These are phyloP conservation scores for Linepithema humile DNA, from an alignment of 1,140 invertebrate species.

Conservation along the genomic window DNA sequence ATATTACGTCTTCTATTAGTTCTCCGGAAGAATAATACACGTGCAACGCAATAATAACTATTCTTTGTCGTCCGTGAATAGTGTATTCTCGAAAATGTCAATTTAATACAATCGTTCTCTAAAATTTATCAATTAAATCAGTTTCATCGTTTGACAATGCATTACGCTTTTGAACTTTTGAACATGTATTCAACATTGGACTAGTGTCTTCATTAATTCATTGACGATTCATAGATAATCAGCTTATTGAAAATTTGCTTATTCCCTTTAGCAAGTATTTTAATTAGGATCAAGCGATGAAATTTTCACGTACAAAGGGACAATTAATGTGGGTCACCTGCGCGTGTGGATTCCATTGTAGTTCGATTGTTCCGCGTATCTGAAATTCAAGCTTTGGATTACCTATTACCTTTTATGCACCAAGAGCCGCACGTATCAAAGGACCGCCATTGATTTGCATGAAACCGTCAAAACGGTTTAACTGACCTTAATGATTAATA, in stretches of 20 bases:
- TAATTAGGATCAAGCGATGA: background rate
- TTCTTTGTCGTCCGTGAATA: background rate
- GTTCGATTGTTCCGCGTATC: background rate
- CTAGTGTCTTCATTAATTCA: background rate
- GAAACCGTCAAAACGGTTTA: background rate
- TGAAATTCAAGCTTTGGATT: constrained; percentile 12
- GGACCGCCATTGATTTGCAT: background rate
- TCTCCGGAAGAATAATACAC: background rate
- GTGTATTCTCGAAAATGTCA: background rate
- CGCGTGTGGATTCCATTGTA: constrained; percentile 7
- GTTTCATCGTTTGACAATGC: background rate
- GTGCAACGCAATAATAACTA: background rate
- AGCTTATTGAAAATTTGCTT: too few relatives aligned
- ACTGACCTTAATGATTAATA: background rate
- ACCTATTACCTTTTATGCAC: constrained; percentile 30
- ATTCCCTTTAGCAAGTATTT: background rate
- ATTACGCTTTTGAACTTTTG: background rate
- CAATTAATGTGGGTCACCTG: constrained; percentile 27
- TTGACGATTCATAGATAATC: too few relatives aligned
- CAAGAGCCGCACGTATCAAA: constrained; percentile 10
- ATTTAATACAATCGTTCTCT: background rate
- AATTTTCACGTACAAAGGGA: constrained; percentile 20
- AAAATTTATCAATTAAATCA: background rate
- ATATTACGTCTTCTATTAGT: background rate
- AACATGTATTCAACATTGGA: background rate